Conservation (phyloP, 2,113 vertebrate species). For the Pavo muticus region DNA sequence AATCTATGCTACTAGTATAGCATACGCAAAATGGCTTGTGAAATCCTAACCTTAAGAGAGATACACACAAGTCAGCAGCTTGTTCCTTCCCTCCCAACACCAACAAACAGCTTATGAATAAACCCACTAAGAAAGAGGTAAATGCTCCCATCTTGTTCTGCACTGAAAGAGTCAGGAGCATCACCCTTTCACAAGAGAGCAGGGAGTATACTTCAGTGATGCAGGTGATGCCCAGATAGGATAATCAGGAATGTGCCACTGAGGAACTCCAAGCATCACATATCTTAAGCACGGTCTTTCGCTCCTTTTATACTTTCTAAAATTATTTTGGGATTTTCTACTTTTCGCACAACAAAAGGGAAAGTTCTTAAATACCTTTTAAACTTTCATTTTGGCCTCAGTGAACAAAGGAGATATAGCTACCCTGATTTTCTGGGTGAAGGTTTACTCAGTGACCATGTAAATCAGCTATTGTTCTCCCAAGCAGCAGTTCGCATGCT, state of each 20-base stretch:
- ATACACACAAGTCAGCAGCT: not conserved
- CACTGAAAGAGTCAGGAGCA: not conserved
- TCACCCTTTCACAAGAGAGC: not conserved
- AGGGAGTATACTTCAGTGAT: not conserved
- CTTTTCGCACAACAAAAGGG: not conserved
- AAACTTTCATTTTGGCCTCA: not conserved
- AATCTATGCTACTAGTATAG: rapidly evolving
- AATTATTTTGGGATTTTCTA: not conserved
- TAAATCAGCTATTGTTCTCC: not conserved
- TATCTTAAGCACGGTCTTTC: not conserved
- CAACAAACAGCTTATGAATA: not conserved
- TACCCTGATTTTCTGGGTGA: not conserved
- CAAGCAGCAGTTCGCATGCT: not conserved
- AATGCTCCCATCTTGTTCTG: not conserved
- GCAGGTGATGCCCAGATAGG: not conserved
- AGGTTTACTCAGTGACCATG: not conserved
- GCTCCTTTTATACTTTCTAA: not conserved
- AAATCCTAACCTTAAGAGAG: not conserved
- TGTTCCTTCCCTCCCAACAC: not conserved
- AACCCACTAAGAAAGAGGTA: not conserved
- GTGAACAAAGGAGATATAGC: not conserved
- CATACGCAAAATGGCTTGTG: not conserved
- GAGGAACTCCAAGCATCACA: not conserved
- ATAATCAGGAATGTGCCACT: not conserved
- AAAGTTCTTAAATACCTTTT: not conserved